These are phyloP conservation scores for Reticulitermes speratus DNA, from an alignment of 1,140 invertebrate genomes.

Conservation along the genomic window DNA sequence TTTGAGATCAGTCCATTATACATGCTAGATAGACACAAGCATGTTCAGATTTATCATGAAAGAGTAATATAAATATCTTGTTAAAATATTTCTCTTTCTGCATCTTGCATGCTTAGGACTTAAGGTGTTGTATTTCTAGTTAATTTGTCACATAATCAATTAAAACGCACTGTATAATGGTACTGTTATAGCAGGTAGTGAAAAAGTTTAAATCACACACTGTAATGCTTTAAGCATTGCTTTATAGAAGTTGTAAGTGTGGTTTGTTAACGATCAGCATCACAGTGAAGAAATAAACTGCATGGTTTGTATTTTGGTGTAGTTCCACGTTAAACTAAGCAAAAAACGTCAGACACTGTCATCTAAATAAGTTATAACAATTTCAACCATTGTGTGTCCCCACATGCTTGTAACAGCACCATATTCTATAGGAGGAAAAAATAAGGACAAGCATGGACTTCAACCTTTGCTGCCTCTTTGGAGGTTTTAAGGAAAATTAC, in stretches of 20 bases:
- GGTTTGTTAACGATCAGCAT: not conserved
- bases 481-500: not conserved
- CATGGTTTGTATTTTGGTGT: not conserved
- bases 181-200: not conserved
- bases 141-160: not conserved
- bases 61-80: no score
- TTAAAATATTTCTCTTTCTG: not conserved
- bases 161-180: not conserved
- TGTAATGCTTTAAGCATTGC: not conserved
- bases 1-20: no score
- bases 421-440: not conserved
- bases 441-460: not conserved
- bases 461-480: not conserved
- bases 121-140: not conserved
- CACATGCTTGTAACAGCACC: not conserved
- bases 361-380: not conserved
- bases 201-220: not conserved
- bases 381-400: not conserved
- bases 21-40: no score
- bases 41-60: no score
- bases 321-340: not conserved
- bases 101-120: not conserved
- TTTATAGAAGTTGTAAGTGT: not conserved
- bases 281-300: not conserved
- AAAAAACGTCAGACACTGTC: not conserved